Evolutionary conservation across 2,113 vertebrate species (phyloP).

Genomic region (Elanus axillaris): DNA sequence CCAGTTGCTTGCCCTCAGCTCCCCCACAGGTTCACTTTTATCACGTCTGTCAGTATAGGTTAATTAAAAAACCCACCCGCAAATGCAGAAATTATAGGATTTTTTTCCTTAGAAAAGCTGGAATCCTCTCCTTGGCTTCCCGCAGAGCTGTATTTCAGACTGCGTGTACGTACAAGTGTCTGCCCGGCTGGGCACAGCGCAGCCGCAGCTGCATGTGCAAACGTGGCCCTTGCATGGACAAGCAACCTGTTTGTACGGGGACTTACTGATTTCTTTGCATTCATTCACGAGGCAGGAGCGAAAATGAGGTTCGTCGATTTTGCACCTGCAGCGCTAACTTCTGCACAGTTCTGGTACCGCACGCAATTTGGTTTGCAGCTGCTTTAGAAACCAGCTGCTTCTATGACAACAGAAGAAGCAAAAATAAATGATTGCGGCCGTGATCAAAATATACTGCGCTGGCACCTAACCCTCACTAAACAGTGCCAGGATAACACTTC

Average conservation of each 20-base stretch:
- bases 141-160: not conserved
- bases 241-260: not conserved
- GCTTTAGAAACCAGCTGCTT: not conserved
- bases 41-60: not conserved
- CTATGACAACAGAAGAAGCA: not conserved
- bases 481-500: not conserved
- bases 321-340: not conserved
- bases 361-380: not conserved
- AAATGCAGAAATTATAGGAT: not conserved
- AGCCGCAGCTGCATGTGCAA: not conserved
- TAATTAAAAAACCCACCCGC: not conserved
- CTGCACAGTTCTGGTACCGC: not conserved
- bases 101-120: too few species aligned
- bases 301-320: too few species aligned
- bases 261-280: not conserved
- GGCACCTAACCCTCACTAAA: not conserved
- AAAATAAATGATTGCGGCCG: not conserved
- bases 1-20: not conserved
- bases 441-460: not conserved
- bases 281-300: not conserved
- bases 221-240: too few species aligned
- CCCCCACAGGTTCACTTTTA: not conserved
- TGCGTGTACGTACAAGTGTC: fast-evolving
- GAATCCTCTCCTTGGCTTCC: not conserved
- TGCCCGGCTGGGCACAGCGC: not conserved